Conservation (phyloP, 2,888 invertebrate species). For the Microchrysa polita region DNA sequence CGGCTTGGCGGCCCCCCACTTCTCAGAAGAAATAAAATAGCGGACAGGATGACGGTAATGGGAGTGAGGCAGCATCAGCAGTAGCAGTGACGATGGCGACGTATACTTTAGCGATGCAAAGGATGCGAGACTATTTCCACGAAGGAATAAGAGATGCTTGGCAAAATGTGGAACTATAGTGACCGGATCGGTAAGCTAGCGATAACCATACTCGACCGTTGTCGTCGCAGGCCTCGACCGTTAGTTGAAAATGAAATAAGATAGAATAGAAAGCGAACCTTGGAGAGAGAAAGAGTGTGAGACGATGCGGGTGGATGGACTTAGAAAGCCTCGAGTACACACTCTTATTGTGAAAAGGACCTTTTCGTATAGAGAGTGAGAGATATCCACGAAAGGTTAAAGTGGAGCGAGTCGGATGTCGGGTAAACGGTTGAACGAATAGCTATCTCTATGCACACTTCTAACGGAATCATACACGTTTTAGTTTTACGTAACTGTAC, state of each 20-base stretch:
- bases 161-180: constrained; percentile 32
- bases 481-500: too few relatives aligned
- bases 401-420: not conserved
- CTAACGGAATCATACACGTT: not conserved
- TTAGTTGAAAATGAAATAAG: constrained; percentile 26
- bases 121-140: constrained; percentile 42
- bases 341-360: constrained; percentile 41
- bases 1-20: too few relatives aligned
- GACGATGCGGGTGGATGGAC: not conserved
- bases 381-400: constrained; percentile 7
- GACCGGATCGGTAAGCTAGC: constrained; percentile 25
- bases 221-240: constrained; percentile 25
- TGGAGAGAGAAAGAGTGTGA: constrained; percentile 14
- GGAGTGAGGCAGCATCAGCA: too few relatives aligned
- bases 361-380: not conserved
- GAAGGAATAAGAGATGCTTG: constrained; percentile 32
- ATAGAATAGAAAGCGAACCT: constrained; percentile 3
- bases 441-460: constrained; percentile 10
- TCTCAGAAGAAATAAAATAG: constrained; percentile 30
- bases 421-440: constrained; percentile 22
- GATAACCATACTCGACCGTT: constrained; percentile 19
- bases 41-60: not conserved
- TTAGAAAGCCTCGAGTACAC: constrained; percentile 39
- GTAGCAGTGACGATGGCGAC: constrained; percentile 36
- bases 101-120: constrained; percentile 35